Evolutionary conservation across 1,140 invertebrate species (phyloP).

Genomic region (Brachystomella parvula): DNA sequence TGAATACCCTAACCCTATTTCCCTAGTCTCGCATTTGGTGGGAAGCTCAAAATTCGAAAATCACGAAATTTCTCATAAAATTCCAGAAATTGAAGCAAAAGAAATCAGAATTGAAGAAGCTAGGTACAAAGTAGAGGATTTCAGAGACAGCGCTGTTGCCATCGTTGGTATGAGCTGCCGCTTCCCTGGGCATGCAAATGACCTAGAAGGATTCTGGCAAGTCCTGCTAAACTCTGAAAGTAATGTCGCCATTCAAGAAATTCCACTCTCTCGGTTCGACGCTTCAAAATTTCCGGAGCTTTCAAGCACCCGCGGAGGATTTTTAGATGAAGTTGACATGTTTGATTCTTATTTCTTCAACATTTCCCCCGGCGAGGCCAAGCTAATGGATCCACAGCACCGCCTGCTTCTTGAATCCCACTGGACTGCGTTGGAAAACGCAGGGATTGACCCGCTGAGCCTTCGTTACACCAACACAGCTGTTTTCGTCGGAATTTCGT

Average conservation of each 20-base stretch:
- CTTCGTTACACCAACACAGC: conserved; percentile 47
- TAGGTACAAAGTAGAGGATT: background rate
- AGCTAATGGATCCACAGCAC: conserved; percentile 55
- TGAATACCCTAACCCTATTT: background rate
- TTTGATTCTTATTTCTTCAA: conserved; percentile 51
- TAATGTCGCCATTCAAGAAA: background rate
- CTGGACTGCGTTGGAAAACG: conserved; percentile 55
- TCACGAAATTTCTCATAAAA: background rate
- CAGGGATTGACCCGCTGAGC: conserved; percentile 43
- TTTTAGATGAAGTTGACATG: conserved; percentile 10
- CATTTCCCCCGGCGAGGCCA: conserved; percentile 49
- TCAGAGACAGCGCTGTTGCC: background rate
- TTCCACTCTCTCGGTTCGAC: background rate
- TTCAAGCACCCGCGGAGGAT: background rate
- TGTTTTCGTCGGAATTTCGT: conserved; percentile 46
- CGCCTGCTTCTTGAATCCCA: conserved; percentile 52
- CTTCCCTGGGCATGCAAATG: background rate
- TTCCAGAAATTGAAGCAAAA: too few relatives aligned
- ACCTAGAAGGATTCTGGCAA: conserved; percentile 5
- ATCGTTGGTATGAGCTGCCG: conserved; percentile 17
- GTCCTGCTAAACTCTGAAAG: background rate
- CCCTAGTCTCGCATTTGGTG: background rate
- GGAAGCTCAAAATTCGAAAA: background rate
- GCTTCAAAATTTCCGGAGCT: background rate
- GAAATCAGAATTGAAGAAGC: too few relatives aligned